Conservation (phyloP, 2,888 invertebrate species). For the Temnothorax unifasciatus region DNA sequence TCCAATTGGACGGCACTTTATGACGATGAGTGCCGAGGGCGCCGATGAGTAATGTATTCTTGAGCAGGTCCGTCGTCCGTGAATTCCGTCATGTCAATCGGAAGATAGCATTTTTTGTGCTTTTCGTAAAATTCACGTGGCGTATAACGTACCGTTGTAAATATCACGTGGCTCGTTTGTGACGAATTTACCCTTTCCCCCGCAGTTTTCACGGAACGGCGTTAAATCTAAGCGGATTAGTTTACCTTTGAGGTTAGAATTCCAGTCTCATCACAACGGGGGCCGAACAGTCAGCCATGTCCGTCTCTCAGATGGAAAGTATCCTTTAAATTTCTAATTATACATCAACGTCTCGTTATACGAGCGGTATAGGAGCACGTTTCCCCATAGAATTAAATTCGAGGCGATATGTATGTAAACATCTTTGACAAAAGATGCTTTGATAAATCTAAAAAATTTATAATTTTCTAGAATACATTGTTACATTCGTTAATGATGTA, state of each 20-base stretch:
- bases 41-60: not conserved
- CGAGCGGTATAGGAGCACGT: not conserved
- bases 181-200: not conserved
- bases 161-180: not conserved
- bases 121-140: not conserved
- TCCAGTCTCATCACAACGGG: conserved; percentile 90
- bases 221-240: conserved; percentile 1
- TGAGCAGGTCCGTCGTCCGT: not conserved
- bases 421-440: not conserved
- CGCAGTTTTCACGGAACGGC: not conserved
- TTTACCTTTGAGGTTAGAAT: conserved; percentile 72
- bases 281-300: conserved; percentile 92
- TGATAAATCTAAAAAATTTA: not conserved
- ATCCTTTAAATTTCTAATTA: conserved; percentile 88
- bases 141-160: not conserved
- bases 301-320: conserved; percentile 96
- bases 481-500: not conserved
- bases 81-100: conserved; percentile 13
- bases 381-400: not conserved
- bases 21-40: not conserved
- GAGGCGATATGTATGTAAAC: not conserved
- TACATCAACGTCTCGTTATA: conserved; percentile 10
- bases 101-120: conserved; percentile 16
- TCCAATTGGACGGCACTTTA: too few species aligned
- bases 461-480: not conserved